Evolutionary conservation across 2,888 invertebrate genomes (phyloP), one percentile per base, ranked within the genome.

Genomic region (Glyphotaelius pellucidus): DNA sequence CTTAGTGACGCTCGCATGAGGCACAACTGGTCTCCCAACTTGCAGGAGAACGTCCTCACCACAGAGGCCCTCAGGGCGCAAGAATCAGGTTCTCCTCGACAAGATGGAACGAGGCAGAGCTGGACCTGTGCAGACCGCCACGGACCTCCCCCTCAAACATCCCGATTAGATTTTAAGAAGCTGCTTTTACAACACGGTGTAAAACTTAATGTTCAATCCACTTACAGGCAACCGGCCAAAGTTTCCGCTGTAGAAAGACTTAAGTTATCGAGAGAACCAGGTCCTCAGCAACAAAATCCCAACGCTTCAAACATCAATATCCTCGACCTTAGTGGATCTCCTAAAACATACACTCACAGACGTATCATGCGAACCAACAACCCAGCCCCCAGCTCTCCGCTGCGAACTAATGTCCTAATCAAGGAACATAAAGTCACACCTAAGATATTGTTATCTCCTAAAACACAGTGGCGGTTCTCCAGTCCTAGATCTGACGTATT

Each of bases 121-220:
- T 95, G 95, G 95, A 95, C 96, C 38, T 97, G 97, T 94, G 97
- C 97, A 11, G 97, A 97, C 94, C 96, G 97, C 93, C 96, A 97
- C 94, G 97, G 97, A 0, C 96, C 94, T 81, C 95, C 97, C 2
- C 97, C 97, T 92, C 97, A 98, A 94, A 98, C 98, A 0, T 98
- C 98, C 2, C 96, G 98, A 93, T 96, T 98, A 94, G 98, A 98
- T 95, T 98, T 98, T 94, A 98, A 98, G 94, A 97, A 97, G 94
- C 95, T 98, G 25, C 95, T 98, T 38, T 95, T 98, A 79, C 97
- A 98, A 94, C 98, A 98, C 94, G 98, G 98, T 94, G 97, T 97
- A 1, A 97, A 97, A 94, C 94, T 96, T 0, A 96, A 95, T 93
- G 96, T 96, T 30, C 95, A 96, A 92, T 95, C 95, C 81, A 95